Conservation (phyloP, 2,888 invertebrate species). For the Pammene aurita region DNA sequence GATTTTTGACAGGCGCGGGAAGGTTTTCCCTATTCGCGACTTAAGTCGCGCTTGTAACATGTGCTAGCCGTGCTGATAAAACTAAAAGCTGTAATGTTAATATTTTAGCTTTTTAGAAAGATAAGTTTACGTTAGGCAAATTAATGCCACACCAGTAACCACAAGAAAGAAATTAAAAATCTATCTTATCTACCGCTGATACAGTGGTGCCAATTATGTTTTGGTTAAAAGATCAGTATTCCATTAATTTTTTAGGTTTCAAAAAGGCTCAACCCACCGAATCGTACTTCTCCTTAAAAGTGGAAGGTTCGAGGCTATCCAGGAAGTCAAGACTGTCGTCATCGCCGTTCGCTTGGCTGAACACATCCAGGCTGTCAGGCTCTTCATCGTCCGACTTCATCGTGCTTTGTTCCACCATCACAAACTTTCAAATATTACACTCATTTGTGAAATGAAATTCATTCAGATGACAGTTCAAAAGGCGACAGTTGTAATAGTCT, state of each 20-base stretch:
- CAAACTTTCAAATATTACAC: conserved; percentile 41
- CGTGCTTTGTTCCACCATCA: conserved; percentile 70
- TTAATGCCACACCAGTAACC: too few species aligned
- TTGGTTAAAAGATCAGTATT: too few species aligned
- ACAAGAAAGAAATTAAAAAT: too few species aligned
- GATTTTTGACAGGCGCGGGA: too few species aligned
- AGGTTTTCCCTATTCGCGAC: too few species aligned
- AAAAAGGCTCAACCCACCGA: conserved; percentile 55
- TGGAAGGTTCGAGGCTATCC: conserved; percentile 73
- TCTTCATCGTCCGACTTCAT: conserved; percentile 71
- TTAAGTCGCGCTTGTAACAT: too few species aligned
- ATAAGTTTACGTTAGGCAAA: too few species aligned
- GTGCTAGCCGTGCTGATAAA: too few species aligned
- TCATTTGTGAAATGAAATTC: conserved; percentile 19
- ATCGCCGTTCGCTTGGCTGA: conserved; percentile 55
- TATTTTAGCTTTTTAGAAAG: too few species aligned
- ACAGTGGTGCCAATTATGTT: too few species aligned
- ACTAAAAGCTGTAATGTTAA: too few species aligned
- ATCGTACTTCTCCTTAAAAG: conserved; percentile 64
- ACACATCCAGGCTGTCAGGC: conserved; percentile 73
- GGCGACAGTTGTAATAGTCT: conserved; percentile 55
- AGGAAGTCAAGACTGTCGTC: conserved; percentile 59
- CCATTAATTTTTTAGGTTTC: background rate
- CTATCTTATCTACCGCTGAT: too few species aligned
- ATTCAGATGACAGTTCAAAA: conserved; percentile 59